Evolutionary conservation across 2,888 invertebrate species (phyloP).

Genomic region (Pyrochroa serraticornis): DNA sequence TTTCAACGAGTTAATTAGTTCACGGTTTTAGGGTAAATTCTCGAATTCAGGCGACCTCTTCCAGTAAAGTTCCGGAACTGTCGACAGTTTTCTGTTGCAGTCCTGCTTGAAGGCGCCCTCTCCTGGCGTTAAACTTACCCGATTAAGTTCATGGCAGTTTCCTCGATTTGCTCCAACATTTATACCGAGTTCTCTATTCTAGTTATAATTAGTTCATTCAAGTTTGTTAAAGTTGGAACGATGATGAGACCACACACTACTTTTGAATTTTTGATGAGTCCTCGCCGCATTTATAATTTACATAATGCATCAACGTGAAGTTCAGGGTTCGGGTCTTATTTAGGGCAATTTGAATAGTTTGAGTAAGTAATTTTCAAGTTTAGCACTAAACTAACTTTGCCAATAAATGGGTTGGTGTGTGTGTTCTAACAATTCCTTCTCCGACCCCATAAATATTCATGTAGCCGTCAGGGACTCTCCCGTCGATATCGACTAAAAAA

Average conservation of each 20-base stretch:
- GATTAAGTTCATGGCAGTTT: too few species aligned
- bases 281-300: constrained; percentile 6
- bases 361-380: constrained; percentile 26
- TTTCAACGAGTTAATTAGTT: too few species aligned
- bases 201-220: too few species aligned
- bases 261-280: not conserved
- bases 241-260: not conserved
- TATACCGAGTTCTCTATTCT: too few species aligned
- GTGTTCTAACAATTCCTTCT: constrained; percentile 23
- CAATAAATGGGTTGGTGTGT: constrained; percentile 18
- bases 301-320: constrained; percentile 3
- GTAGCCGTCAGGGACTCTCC: not conserved
- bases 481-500: constrained; percentile 1
- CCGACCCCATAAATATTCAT: constrained; percentile 1
- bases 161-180: too few species aligned
- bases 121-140: too few species aligned
- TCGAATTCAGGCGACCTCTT: too few species aligned
- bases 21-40: too few species aligned
- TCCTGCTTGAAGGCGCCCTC: too few species aligned
- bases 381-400: constrained; percentile 17
- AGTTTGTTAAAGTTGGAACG: too few species aligned
- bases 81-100: too few species aligned
- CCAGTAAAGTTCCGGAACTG: too few species aligned
- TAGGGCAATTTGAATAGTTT: constrained; percentile 25
- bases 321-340: not conserved